Conservation (phyloP, 2,113 vertebrate genomes). For the Ailuropoda melanoleuca region DNA sequence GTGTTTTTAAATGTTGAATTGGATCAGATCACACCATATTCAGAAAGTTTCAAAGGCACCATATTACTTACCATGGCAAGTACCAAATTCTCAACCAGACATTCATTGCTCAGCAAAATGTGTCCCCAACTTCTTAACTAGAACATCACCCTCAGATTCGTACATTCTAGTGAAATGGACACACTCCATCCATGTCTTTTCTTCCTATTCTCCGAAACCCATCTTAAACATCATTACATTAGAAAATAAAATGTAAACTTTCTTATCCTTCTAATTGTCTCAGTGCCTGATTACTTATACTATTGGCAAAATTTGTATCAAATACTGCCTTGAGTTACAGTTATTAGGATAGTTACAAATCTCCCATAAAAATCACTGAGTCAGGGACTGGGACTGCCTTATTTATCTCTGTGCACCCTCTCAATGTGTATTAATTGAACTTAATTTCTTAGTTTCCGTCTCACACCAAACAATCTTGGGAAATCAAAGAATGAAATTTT, state of each 20-base stretch:
- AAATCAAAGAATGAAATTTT: not conserved
- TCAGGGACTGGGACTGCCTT: not conserved
- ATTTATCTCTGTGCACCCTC: not conserved
- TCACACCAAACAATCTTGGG: not conserved
- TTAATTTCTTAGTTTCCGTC: not conserved
- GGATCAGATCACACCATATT: not conserved
- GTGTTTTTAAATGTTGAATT: not conserved
- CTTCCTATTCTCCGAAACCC: not conserved
- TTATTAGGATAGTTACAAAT: not conserved
- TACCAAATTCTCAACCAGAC: not conserved
- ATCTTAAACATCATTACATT: not conserved
- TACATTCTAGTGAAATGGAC: slow-evolving; percentile 2
- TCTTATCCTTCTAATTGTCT: not conserved
- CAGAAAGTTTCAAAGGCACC: not conserved
- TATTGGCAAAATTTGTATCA: not conserved
- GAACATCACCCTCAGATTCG: not conserved
- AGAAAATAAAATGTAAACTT: not conserved
- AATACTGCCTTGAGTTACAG: not conserved
- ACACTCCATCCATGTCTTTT: not conserved
- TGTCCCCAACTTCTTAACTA: not conserved
- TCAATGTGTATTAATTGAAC: not conserved
- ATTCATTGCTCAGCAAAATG: not conserved
- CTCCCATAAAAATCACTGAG: not conserved
- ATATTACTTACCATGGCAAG: not conserved
- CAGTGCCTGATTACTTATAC: not conserved